Evolutionary conservation across 2,888 invertebrate genomes (phyloP).

Genomic region (Chloromyia formosa): DNA sequence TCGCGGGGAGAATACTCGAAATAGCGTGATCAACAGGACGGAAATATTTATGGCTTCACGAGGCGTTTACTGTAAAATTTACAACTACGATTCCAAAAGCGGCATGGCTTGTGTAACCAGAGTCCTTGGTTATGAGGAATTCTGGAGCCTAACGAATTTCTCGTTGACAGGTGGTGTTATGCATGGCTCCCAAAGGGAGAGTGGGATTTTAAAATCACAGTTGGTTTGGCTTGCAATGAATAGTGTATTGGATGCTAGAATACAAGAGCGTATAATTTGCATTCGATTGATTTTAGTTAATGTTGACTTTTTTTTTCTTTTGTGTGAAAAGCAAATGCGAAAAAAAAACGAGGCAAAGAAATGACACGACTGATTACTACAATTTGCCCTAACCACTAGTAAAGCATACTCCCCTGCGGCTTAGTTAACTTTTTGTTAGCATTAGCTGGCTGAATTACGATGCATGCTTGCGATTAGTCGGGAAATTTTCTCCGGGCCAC

Average conservation of each 20-base stretch:
- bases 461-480: too few species aligned
- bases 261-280: too few species aligned
- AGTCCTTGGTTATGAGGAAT: conserved; percentile 1
- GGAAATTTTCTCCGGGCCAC: too few species aligned
- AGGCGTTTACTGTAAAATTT: conserved; percentile 46
- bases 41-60: conserved; percentile 49
- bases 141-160: conserved; percentile 39
- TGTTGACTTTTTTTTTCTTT: too few species aligned
- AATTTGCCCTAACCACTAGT: too few species aligned
- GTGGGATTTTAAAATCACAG: conserved; percentile 22
- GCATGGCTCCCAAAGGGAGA: conserved; percentile 34
- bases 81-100: conserved; percentile 18
- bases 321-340: too few species aligned
- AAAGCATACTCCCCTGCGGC: too few species aligned
- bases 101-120: conserved; percentile 18
- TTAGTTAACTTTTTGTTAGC: too few species aligned
- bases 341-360: too few species aligned
- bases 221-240: not conserved
- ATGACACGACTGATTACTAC: too few species aligned
- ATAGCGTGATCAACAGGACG: conserved; percentile 47
- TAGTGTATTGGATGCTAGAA: conserved; percentile 9
- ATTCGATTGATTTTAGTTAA: too few species aligned
- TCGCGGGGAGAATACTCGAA: conserved; percentile 12
- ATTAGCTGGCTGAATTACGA: too few species aligned
- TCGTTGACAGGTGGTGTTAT: conserved; percentile 42